Percentiles rank a stretch among this genome's conserved stretches.
phyloP scores from a whole-genome alignment of 2,113 vertebrate species.

The Synchiropus splendidus region DNA sequence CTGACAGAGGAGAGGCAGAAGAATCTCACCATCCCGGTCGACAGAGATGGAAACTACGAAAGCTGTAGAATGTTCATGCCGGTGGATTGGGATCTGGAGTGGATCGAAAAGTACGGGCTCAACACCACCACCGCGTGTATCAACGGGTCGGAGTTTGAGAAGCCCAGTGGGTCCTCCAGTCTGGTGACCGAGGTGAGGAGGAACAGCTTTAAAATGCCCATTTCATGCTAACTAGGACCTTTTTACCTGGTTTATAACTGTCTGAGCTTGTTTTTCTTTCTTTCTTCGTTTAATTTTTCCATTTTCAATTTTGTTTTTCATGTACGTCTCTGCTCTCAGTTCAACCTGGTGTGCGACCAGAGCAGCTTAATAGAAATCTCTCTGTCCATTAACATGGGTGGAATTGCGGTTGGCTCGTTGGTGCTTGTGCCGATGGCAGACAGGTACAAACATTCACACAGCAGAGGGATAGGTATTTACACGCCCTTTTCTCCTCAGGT shows the following conservation, averaged over 20 bases:
- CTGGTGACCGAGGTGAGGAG: constrained; percentile 59
- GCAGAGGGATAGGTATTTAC: background rate
- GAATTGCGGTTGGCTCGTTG: constrained; percentile 74
- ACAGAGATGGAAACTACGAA: constrained; percentile 47
- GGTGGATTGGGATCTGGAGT: constrained; percentile 58
- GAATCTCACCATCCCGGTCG: constrained; percentile 70
- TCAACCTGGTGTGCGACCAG: constrained; percentile 77
- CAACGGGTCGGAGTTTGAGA: constrained; percentile 65
- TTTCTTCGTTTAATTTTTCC: too few species aligned
- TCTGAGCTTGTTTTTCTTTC: too few species aligned
- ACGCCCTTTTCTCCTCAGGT: constrained; percentile 51
- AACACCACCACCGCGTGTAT: constrained; percentile 64
- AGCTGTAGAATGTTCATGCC: constrained; percentile 76
- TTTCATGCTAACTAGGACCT: too few species aligned
- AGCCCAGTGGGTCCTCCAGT: constrained; percentile 45
- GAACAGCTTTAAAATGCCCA: background rate
- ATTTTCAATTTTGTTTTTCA: too few species aligned
- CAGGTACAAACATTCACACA: constrained; percentile 55
- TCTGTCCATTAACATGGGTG: constrained; percentile 78
- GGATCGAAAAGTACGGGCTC: constrained; percentile 61
- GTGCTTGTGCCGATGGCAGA: constrained; percentile 76
- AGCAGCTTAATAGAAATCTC: constrained; percentile 65
- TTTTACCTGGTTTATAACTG: too few species aligned
- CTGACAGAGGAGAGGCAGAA: constrained; percentile 59
- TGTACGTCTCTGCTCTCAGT: constrained; percentile 70